A percentile compares a stretch with the other conserved stretches of the same genome.
Conservation (phyloP, 2,888 invertebrate genomes). For the Callyntrura sp. region DNA sequence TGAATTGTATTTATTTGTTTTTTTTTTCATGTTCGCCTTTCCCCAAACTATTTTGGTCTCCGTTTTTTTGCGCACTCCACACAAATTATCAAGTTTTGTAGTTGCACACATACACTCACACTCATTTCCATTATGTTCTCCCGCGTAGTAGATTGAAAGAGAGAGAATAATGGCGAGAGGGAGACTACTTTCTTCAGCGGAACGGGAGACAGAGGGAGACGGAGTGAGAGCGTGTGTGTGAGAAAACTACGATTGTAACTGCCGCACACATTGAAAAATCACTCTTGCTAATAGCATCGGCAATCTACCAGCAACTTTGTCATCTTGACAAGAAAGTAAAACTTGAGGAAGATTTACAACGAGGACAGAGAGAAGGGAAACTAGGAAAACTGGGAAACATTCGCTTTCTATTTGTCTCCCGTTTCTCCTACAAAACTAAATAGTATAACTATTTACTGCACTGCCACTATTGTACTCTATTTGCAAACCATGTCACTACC, state of each 20-base stretch:
- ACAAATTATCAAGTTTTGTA: conserved; percentile 52
- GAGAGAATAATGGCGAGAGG: not conserved
- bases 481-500: conserved; percentile 44
- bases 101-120: not conserved
- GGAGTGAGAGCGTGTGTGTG: not conserved
- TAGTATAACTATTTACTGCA: conserved; percentile 7
- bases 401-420: conserved; percentile 16
- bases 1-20: conserved; percentile 44
- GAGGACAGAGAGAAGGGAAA: conserved; percentile 33
- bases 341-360: conserved; percentile 75
- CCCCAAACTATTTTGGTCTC: not conserved
- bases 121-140: conserved; percentile 23
- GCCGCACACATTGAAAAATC: conserved; percentile 71
- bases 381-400: conserved; percentile 22
- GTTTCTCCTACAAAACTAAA: not conserved
- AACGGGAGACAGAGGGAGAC: conserved; percentile 31
- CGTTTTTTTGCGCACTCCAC: conserved; percentile 22
- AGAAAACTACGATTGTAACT: conserved; percentile 31
- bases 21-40: conserved; percentile 13
- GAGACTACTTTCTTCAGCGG: too few relatives aligned
- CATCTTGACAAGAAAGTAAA: conserved; percentile 76
- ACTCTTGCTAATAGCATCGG: conserved; percentile 74
- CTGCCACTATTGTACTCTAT: conserved; percentile 2
- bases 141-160: conserved; percentile 18
- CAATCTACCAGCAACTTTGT: conserved; percentile 77